These are phyloP conservation scores for Pseudonaja textilis DNA, from an alignment of 2,113 vertebrate species.

Conservation along the genomic window DNA sequence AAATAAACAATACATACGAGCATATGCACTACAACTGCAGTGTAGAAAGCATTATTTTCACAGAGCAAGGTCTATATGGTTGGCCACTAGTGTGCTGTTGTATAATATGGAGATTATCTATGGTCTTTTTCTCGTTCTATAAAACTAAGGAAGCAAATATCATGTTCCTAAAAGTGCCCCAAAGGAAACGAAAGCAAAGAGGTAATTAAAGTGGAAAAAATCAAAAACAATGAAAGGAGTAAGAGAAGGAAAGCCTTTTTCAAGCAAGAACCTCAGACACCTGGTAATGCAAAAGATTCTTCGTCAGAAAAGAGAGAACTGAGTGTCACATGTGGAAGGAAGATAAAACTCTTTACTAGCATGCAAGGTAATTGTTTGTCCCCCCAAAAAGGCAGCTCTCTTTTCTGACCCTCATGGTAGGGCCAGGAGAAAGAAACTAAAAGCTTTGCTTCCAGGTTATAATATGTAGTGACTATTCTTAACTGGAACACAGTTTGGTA, in stretches of 20 bases:
- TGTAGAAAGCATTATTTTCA: neutral
- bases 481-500: neutral
- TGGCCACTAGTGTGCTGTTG: neutral
- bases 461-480: neutral
- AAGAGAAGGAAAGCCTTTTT: neutral
- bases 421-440: neutral
- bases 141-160: neutral
- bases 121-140: neutral
- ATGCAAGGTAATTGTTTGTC: neutral
- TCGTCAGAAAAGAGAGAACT: neutral
- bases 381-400: too few relatives aligned
- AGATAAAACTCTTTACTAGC: neutral
- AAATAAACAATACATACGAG: neutral
- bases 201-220: neutral
- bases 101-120: neutral
- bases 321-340: neutral
- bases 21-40: neutral
- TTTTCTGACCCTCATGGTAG: too few relatives aligned
- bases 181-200: neutral
- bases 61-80: neutral
- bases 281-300: neutral
- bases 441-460: neutral
- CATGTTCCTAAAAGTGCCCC: neutral
- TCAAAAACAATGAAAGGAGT: neutral
- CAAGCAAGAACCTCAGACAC: neutral